Conservation (phyloP, 2,888 invertebrate genomes). For the Tenthredo livida region DNA sequence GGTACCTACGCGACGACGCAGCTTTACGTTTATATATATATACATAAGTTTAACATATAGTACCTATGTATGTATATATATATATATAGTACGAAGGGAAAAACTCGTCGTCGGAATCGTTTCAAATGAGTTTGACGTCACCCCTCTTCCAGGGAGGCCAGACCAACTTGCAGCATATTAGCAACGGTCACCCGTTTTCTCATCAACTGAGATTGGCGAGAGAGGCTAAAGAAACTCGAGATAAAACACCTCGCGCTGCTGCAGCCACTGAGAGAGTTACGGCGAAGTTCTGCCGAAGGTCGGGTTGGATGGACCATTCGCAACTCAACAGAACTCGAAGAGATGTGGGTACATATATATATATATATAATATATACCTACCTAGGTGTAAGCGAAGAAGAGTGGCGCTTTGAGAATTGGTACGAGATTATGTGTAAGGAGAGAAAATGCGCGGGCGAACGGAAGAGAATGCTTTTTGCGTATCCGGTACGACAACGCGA, state of each 20-base stretch:
- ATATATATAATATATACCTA: not conserved
- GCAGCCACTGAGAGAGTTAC: not conserved
- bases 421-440: constrained; percentile 23
- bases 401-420: not conserved
- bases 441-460: constrained; percentile 11
- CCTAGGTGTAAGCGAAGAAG: not conserved
- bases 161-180: constrained; percentile 12
- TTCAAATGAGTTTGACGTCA: constrained; percentile 34
- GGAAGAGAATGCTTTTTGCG: constrained; percentile 43
- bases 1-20: constrained; percentile 16
- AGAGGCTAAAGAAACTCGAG: constrained; percentile 20
- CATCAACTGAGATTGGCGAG: constrained; percentile 45
- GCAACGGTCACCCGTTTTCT: constrained; percentile 50
- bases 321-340: not conserved
- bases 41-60: too few relatives aligned
- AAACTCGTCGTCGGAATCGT: constrained; percentile 23
- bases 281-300: not conserved
- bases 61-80: not conserved
- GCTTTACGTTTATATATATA: not conserved
- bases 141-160: not conserved
- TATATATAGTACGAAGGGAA: not conserved
- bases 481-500: not conserved
- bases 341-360: not conserved
- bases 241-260: not conserved
- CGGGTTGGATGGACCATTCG: not conserved